Percentiles rank a stretch among this genome's conserved stretches.
Evolutionary conservation across 2,797 vertebrate genomes (phyloP).

Genomic region (Crossoptilon crossoptilon): DNA sequence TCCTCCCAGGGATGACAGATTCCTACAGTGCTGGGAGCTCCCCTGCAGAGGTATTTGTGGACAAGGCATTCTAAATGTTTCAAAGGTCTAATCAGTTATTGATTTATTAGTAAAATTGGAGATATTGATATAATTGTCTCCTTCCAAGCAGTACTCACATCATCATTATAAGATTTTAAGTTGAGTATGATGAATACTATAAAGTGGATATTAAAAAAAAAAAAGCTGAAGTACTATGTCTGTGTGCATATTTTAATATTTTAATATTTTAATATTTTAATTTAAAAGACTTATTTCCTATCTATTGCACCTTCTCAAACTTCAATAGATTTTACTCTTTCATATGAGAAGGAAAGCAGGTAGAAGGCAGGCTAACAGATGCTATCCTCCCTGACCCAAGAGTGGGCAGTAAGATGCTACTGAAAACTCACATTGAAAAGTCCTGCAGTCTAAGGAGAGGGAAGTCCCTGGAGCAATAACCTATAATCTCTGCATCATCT

Average conservation of each 20-base stretch:
- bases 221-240: not conserved
- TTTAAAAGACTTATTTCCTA: not conserved
- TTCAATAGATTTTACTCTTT: not conserved
- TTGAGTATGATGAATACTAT: not conserved
- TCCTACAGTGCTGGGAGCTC: not conserved
- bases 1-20: not conserved
- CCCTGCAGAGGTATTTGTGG: accelerated
- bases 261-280: not conserved
- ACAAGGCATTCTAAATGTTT: not conserved
- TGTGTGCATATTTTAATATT: not conserved
- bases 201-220: not conserved
- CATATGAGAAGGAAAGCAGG: not conserved
- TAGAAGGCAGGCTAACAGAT: not conserved
- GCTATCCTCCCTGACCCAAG: not conserved
- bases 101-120: constrained; percentile 7
- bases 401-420: not conserved
- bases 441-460: not conserved
- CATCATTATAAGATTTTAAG: not conserved
- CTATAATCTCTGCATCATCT: constrained; percentile 34
- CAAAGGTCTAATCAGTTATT: not conserved
- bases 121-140: not conserved
- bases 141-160: not conserved
- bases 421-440: not conserved
- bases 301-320: not conserved
- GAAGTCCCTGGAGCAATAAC: constrained; percentile 6